phyloP scores from a whole-genome alignment of 2,888 invertebrate genomes.

The Harpalus rufipes region DNA sequence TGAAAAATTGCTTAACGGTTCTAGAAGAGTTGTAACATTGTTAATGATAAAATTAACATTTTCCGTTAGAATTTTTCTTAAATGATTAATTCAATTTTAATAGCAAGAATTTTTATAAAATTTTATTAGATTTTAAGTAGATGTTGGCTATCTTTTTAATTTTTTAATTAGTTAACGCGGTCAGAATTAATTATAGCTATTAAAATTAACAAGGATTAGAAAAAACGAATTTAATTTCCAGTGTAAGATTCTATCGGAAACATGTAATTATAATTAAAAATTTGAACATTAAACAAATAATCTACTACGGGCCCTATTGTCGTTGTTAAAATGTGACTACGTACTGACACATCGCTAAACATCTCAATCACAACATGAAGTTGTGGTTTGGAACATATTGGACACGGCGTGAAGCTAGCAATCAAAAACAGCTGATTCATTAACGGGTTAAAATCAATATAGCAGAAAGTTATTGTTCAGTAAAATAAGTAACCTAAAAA shows the following conservation, averaged over 20 bases:
- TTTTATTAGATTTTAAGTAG: slow-evolving; percentile 13
- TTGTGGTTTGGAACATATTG: too few relatives aligned
- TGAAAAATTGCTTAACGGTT: slow-evolving; percentile 32
- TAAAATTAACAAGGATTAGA: background rate
- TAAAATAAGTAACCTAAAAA: too few relatives aligned
- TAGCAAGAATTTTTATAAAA: background rate
- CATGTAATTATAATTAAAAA: too few relatives aligned
- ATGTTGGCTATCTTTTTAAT: slow-evolving; percentile 11
- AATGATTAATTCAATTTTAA: slow-evolving; percentile 46
- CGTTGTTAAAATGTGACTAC: too few relatives aligned
- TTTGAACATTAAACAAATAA: too few relatives aligned
- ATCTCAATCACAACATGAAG: too few relatives aligned
- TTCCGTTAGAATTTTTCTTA: slow-evolving; percentile 42
- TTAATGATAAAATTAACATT: slow-evolving; percentile 16
- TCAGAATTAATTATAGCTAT: background rate
- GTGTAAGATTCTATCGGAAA: background rate
- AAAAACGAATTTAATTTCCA: background rate
- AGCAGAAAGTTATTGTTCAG: too few relatives aligned
- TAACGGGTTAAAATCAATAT: too few relatives aligned
- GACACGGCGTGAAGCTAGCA: too few relatives aligned
- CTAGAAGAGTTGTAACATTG: slow-evolving; percentile 9
- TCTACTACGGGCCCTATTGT: too few relatives aligned
- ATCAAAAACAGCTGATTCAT: too few relatives aligned
- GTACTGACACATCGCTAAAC: too few relatives aligned
- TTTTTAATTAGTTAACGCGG: slow-evolving; percentile 18